phyloP scores from a whole-genome alignment of 1,140 invertebrate species.

The Mya arenaria region DNA sequence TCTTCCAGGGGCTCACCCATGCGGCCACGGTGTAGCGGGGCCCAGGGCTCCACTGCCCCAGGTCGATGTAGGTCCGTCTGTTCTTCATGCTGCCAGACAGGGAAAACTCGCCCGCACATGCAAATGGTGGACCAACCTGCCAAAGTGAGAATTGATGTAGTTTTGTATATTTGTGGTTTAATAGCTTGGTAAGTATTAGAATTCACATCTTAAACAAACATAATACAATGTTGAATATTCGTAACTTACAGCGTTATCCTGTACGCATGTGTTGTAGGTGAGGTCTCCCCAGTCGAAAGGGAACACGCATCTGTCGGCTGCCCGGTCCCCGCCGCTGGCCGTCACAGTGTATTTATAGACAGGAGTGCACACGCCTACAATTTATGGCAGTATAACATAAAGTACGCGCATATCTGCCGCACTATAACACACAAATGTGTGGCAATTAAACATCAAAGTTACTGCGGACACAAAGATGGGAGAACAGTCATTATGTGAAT shows the following conservation, averaged over 20 bases:
- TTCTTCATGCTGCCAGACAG: slow-evolving; percentile 21
- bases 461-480: too few relatives aligned
- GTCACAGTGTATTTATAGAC: slow-evolving; percentile 53
- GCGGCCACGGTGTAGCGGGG: slow-evolving; percentile 68
- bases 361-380: slow-evolving; percentile 57
- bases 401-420: too few relatives aligned
- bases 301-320: slow-evolving; percentile 61
- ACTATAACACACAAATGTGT: too few relatives aligned
- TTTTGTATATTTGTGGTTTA: too few relatives aligned
- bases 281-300: slow-evolving; percentile 57
- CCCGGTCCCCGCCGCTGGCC: slow-evolving; percentile 61
- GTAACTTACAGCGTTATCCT: slow-evolving; percentile 62
- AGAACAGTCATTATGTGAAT: background rate
- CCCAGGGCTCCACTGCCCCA: slow-evolving; percentile 70
- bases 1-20: slow-evolving; percentile 66
- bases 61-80: slow-evolving; percentile 63
- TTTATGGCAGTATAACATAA: background rate
- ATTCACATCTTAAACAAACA: background rate
- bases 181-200: too few relatives aligned
- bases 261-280: slow-evolving; percentile 64
- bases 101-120: slow-evolving; percentile 67
- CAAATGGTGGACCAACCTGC: slow-evolving; percentile 72
- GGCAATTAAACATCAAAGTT: too few relatives aligned
- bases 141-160: background rate
- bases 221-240: background rate